Conservation (phyloP, 1,140 invertebrate species). For the Chironomus tepperi region DNA sequence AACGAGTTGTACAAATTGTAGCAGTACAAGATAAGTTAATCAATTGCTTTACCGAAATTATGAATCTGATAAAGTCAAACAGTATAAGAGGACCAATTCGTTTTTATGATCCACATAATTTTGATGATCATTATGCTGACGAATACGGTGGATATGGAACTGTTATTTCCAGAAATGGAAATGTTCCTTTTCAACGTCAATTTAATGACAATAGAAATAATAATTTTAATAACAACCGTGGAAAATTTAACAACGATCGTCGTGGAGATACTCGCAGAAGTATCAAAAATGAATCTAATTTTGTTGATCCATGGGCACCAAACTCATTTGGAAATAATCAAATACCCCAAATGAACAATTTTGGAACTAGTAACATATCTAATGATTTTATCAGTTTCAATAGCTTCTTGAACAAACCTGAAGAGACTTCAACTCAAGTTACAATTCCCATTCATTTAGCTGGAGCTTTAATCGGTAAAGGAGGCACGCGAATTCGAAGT, state of each 20-base stretch:
- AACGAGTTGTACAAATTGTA: conserved; percentile 86
- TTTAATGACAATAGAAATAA: too few species aligned
- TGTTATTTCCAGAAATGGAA: conserved; percentile 32
- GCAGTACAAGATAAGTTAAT: conserved; percentile 74
- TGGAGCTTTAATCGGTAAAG: conserved; percentile 96
- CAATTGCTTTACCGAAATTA: conserved; percentile 76
- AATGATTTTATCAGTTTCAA: conserved; percentile 32
- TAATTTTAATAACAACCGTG: neutral
- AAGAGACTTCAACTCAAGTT: conserved; percentile 73
- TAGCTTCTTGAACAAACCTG: conserved; percentile 38
- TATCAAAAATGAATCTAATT: conserved; percentile 28
- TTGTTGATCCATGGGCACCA: conserved; percentile 39
- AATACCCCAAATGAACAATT: conserved; percentile 11
- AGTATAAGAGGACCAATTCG: conserved; percentile 68
- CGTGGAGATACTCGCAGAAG: conserved; percentile 19
- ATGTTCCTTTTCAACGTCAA: conserved; percentile 28
- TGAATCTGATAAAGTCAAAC: conserved; percentile 77
- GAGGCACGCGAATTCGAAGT: conserved; percentile 85
- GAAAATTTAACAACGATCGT: conserved; percentile 24
- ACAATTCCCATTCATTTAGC: conserved; percentile 94
- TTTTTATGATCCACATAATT: conserved; percentile 92
- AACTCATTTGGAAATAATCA: conserved; percentile 14
- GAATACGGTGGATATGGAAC: conserved; percentile 89
- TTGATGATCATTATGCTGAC: conserved; percentile 81
- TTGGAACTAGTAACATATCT: conserved; percentile 32